These are phyloP conservation scores for Tenualosa thibaudeaui DNA, from an alignment of 2,797 vertebrate genomes.

Conservation along the genomic window DNA sequence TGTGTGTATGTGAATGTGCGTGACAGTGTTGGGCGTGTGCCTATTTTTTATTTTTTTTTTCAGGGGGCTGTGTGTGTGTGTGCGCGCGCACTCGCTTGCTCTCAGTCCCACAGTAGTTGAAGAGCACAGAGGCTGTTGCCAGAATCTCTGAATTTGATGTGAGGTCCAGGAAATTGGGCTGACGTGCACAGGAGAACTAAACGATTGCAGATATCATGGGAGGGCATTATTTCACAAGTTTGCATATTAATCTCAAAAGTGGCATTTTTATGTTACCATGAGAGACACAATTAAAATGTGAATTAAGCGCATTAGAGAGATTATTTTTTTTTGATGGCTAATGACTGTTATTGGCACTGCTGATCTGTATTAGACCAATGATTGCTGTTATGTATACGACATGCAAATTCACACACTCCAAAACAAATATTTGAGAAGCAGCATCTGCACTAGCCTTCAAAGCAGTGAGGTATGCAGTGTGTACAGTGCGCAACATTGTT, in stretches of 20 bases:
- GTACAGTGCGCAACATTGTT: neutral
- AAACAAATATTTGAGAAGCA: constrained; percentile 38
- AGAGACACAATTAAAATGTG: constrained; percentile 8
- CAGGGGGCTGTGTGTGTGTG: constrained; percentile 24
- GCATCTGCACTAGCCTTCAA: constrained; percentile 16
- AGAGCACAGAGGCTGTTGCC: neutral
- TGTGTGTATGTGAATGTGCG: constrained; percentile 52
- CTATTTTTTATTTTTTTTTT: constrained; percentile 46
- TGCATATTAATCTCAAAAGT: neutral
- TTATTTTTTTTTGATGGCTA: constrained; percentile 23
- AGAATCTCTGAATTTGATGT: constrained; percentile 22
- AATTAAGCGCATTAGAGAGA: constrained; percentile 7
- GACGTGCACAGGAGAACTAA: constrained; percentile 23
- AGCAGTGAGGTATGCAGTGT: neutral
- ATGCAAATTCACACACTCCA: neutral
- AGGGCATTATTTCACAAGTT: neutral
- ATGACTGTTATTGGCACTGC: constrained; percentile 25
- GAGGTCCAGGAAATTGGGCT: constrained; percentile 18
- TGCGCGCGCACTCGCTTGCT: constrained; percentile 27
- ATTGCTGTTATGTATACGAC: constrained; percentile 8
- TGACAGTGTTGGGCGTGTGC: constrained; percentile 55
- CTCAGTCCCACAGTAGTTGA: constrained; percentile 28
- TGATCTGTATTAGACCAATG: constrained; percentile 22
- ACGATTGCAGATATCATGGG: constrained; percentile 20
- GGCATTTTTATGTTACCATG: constrained; percentile 9